A percentile compares a stretch with the other conserved stretches of the same genome.
These are phyloP conservation scores for Sesamia inferens DNA, from an alignment of 2,888 invertebrate genomes.

Conservation along the genomic window DNA sequence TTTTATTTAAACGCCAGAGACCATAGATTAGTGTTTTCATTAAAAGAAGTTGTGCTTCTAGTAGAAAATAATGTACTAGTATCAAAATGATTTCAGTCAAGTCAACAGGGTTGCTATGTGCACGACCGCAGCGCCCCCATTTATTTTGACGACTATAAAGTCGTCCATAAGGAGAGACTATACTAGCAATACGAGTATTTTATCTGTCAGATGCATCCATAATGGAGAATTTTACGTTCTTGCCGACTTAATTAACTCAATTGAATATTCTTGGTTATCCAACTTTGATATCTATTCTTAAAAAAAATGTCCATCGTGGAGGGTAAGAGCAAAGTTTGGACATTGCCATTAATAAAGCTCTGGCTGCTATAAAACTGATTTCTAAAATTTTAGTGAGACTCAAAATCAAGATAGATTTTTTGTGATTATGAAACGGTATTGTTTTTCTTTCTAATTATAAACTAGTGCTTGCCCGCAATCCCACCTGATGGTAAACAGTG, in stretches of 20 bases:
- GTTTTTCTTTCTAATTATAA: too few relatives aligned
- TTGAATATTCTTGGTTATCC: not conserved
- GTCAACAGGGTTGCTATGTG: too few relatives aligned
- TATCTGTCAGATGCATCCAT: slow-evolving; percentile 11
- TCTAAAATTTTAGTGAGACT: not conserved
- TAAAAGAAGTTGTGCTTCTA: too few relatives aligned
- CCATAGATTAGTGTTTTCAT: too few relatives aligned
- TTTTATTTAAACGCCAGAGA: too few relatives aligned
- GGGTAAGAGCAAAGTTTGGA: not conserved
- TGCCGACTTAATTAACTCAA: not conserved
- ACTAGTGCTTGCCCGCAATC: too few relatives aligned
- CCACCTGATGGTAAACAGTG: too few relatives aligned
- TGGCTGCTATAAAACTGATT: not conserved
- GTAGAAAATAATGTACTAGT: too few relatives aligned
- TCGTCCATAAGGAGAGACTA: too few relatives aligned
- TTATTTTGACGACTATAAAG: too few relatives aligned
- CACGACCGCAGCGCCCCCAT: too few relatives aligned
- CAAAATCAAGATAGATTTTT: not conserved
- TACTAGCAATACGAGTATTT: slow-evolving; percentile 2
- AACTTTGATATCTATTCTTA: not conserved
- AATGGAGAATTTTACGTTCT: slow-evolving; percentile 5
- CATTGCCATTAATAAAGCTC: not conserved
- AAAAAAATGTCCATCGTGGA: not conserved
- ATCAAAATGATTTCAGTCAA: too few relatives aligned
- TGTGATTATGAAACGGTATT: not conserved